phyloP scores from a whole-genome alignment of 2,888 invertebrate species.

The Hololepta plana region DNA sequence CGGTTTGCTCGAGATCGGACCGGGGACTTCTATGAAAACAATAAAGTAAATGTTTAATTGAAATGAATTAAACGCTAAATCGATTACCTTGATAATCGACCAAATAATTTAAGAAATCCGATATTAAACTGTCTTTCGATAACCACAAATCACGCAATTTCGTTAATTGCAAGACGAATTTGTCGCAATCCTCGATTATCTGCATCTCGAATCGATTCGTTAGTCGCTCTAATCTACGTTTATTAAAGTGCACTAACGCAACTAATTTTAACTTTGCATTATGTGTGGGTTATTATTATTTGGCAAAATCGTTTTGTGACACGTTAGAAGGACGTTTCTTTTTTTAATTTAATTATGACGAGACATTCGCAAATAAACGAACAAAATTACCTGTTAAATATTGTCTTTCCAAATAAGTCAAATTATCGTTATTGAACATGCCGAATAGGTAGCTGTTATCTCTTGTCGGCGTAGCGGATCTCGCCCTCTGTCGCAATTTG shows the following conservation, averaged over 20 bases:
- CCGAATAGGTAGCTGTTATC: constrained; percentile 7
- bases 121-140: constrained; percentile 21
- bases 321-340: no score
- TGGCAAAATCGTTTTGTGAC: no score
- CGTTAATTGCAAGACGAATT: not conserved
- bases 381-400: constrained; percentile 21
- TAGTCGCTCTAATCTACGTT: constrained; percentile 1
- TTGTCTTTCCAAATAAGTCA: constrained; percentile 22
- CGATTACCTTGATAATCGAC: constrained; percentile 31
- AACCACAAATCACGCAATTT: constrained; percentile 19
- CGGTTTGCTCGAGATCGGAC: constrained; percentile 58
- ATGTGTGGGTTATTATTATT: no score
- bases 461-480: constrained; percentile 53
- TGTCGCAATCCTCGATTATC: not conserved
- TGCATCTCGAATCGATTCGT: not conserved
- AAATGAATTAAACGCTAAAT: no score
- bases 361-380: not conserved
- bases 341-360: no score
- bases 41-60: no score
- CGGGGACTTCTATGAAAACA: constrained; percentile 52
- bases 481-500: constrained; percentile 40
- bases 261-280: no score
- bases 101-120: constrained; percentile 30
- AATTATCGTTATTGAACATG: constrained; percentile 20
- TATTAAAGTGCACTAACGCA: no score